Conservation (phyloP, 2,797 vertebrate species). For the Pangasius sanitwongsei region DNA sequence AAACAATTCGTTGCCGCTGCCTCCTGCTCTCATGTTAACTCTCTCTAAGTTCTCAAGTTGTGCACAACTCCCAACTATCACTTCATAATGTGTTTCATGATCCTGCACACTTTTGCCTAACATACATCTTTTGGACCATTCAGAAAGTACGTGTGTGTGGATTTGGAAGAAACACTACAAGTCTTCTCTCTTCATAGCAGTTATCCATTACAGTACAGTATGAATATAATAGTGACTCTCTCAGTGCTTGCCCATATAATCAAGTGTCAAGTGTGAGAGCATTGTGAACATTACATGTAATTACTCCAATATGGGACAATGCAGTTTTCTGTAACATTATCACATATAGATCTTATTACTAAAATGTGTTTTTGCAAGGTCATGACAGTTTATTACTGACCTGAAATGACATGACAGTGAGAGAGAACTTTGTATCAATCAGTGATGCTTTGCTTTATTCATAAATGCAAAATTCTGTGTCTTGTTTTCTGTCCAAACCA, state of each 20-base stretch:
- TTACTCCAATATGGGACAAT: neutral
- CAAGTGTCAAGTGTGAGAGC: neutral
- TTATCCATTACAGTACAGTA: neutral
- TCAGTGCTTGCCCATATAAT: neutral
- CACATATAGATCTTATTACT: neutral
- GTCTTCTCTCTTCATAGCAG: neutral
- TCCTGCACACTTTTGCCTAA: neutral
- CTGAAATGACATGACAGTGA: neutral
- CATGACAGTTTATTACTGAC: neutral
- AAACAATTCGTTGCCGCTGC: neutral
- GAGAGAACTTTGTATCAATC: neutral
- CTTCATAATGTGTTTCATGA: neutral
- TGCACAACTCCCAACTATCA: no score
- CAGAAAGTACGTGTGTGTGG: neutral
- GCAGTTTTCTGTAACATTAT: neutral
- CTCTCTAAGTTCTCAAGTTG: no score
- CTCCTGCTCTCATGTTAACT: no score
- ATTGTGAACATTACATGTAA: neutral
- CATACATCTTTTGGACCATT: neutral
- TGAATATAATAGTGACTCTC: neutral
- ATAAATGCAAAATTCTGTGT: neutral
- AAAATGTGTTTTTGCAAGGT: neutral
- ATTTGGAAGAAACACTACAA: neutral
- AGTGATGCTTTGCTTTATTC: neutral
- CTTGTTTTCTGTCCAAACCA: neutral